Conservation (phyloP, 2,888 invertebrate species). For the Laspeyria flexula region DNA sequence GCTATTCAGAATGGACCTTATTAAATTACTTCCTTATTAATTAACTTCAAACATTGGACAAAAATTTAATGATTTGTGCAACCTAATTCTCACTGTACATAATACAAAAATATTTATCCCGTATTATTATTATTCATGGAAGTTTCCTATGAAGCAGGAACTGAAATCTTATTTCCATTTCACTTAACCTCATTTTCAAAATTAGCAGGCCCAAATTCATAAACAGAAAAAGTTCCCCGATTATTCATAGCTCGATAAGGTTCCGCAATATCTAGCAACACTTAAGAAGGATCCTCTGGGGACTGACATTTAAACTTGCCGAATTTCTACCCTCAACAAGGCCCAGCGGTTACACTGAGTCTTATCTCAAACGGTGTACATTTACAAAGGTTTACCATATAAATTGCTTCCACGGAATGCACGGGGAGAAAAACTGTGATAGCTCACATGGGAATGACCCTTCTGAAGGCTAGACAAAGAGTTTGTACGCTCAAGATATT, state of each 20-base stretch:
- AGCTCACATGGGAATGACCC: slow-evolving; percentile 64
- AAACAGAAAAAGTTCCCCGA: too few species aligned
- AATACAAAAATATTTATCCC: too few species aligned
- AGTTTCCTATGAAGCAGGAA: too few species aligned
- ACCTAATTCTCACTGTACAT: too few species aligned
- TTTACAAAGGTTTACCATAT: slow-evolving; percentile 71
- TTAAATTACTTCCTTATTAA: too few species aligned
- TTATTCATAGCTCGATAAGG: slow-evolving; percentile 42
- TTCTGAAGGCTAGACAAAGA: slow-evolving; percentile 41
- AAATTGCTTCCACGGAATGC: slow-evolving; percentile 69
- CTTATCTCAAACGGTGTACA: slow-evolving; percentile 63
- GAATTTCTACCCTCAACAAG: slow-evolving; percentile 39
- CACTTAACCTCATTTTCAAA: too few species aligned
- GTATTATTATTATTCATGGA: too few species aligned
- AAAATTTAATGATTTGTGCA: too few species aligned
- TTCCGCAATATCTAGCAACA: slow-evolving; percentile 33
- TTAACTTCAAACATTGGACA: too few species aligned
- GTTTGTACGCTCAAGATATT: slow-evolving; percentile 35
- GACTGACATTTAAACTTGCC: slow-evolving; percentile 45
- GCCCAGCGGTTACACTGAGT: slow-evolving; percentile 34
- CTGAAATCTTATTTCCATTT: too few species aligned
- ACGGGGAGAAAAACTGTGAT: slow-evolving; percentile 62
- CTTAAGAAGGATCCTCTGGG: slow-evolving; percentile 20
- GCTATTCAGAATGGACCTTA: too few species aligned
- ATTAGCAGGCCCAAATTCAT: too few species aligned